A percentile compares a stretch with the other conserved stretches of the same genome.
Conservation (phyloP, 2,797 vertebrate species). For the Takifugu rubripes region DNA sequence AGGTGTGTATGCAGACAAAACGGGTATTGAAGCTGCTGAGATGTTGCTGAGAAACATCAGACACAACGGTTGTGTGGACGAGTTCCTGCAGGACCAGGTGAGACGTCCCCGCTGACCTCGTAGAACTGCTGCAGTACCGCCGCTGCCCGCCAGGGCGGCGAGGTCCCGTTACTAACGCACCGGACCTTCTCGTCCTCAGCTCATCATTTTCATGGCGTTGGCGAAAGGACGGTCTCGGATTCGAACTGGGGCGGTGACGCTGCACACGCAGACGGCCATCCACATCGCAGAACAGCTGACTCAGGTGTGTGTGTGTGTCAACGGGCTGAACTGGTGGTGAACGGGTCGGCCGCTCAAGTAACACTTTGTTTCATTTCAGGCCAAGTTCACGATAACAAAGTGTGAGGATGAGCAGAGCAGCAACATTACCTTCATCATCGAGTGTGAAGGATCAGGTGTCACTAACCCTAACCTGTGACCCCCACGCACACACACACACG, state of each 20-base stretch:
- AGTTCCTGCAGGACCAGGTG: conserved; percentile 97
- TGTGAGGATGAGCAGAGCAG: conserved; percentile 80
- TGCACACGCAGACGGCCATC: conserved; percentile 93
- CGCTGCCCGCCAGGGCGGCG: too few relatives aligned
- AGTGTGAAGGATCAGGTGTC: conserved; percentile 89
- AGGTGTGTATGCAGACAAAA: conserved; percentile 90
- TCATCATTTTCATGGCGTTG: conserved; percentile 96
- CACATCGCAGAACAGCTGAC: conserved; percentile 91
- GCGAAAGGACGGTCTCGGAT: conserved; percentile 90
- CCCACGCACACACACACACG: conserved; percentile 4
- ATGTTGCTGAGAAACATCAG: conserved; percentile 90
- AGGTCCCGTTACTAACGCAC: not conserved
- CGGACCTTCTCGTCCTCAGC: conserved; percentile 63
- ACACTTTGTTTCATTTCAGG: conserved; percentile 72
- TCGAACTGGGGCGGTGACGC: conserved; percentile 86
- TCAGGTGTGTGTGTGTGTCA: conserved; percentile 59
- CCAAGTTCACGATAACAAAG: conserved; percentile 89
- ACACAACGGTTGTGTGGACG: conserved; percentile 93
- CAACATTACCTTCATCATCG: conserved; percentile 83
- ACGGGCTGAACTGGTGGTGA: not conserved
- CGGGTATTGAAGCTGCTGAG: conserved; percentile 93
- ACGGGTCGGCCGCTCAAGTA: not conserved
- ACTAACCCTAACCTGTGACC: conserved; percentile 77
- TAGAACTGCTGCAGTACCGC: not conserved
- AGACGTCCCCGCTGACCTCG: conserved; percentile 4